phyloP scores from a whole-genome alignment of 2,113 vertebrate genomes.

The Misgurnus mizolepis region DNA sequence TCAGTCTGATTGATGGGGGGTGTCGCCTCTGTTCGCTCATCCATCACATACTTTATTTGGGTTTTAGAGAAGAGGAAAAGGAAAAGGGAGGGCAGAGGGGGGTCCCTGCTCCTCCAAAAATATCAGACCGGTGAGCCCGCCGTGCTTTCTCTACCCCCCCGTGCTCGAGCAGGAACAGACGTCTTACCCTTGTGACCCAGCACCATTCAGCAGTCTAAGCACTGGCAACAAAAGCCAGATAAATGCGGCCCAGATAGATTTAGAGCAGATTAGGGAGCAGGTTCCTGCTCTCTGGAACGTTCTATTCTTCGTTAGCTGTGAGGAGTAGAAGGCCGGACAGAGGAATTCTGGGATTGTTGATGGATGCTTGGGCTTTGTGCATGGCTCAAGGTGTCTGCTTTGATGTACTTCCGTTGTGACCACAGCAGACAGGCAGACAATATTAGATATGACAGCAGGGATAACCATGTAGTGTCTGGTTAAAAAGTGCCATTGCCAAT shows the following conservation, averaged over 20 bases:
- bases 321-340: neutral
- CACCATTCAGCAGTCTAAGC: slow-evolving; percentile 56
- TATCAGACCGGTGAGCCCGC: slow-evolving; percentile 69
- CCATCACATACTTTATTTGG: slow-evolving; percentile 79
- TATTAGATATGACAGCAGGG: neutral
- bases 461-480: neutral
- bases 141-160: slow-evolving; percentile 47
- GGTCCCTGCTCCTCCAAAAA: slow-evolving; percentile 66
- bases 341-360: slow-evolving; percentile 13
- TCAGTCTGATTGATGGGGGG: slow-evolving; percentile 75
- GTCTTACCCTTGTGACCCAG: slow-evolving; percentile 68
- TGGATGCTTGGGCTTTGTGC: neutral
- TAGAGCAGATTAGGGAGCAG: slow-evolving; percentile 65
- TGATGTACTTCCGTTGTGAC: neutral
- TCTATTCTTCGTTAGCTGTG: slow-evolving; percentile 9
- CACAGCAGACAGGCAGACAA: neutral
- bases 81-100: slow-evolving; percentile 61
- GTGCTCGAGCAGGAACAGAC: slow-evolving; percentile 69
- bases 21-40: slow-evolving; percentile 75
- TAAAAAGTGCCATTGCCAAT: too few relatives aligned
- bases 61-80: slow-evolving; percentile 73
- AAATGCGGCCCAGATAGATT: slow-evolving; percentile 61
- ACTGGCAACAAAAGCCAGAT: slow-evolving; percentile 74
- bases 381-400: neutral
- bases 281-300: slow-evolving; percentile 54